Evolutionary conservation across 2,888 invertebrate genomes (phyloP).

Genomic region (Rhogogaster chlorosoma): DNA sequence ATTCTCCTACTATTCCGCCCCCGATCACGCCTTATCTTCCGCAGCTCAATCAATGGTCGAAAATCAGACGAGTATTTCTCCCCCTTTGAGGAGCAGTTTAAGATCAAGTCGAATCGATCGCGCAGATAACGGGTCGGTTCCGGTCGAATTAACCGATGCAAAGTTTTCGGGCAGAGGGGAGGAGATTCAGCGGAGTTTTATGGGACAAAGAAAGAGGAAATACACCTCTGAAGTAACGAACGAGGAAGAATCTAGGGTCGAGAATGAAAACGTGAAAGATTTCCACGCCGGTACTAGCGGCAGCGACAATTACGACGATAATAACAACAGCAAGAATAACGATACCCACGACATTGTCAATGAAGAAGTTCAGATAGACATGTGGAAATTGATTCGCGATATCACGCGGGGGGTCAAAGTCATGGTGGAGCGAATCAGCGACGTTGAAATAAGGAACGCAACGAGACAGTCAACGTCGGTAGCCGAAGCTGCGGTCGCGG

Average conservation of each 20-base stretch:
- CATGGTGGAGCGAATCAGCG: conserved; percentile 68
- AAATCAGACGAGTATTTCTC: background rate
- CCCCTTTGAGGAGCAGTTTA: background rate
- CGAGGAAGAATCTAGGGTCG: conserved; percentile 19
- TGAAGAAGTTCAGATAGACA: conserved; percentile 65
- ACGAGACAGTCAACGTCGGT: background rate
- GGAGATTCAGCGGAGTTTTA: conserved; percentile 56
- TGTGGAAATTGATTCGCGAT: conserved; percentile 72
- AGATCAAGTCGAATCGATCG: background rate
- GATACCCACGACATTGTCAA: conserved; percentile 42
- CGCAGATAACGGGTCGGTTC: background rate
- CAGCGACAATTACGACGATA: background rate
- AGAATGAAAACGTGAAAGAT: background rate
- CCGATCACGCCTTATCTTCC: background rate
- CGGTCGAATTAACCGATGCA: conserved; percentile 16
- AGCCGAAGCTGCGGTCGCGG: background rate
- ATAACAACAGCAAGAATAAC: background rate
- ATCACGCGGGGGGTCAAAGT: conserved; percentile 72
- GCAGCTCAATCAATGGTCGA: background rate
- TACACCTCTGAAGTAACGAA: background rate
- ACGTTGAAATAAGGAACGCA: conserved; percentile 59
- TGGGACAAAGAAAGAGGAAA: conserved; percentile 32
- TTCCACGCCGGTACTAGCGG: background rate
- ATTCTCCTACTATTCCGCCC: background rate
- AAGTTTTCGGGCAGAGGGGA: background rate